Conservation (phyloP, 2,113 vertebrate species). For the Pangasianodon hypophthalmus region DNA sequence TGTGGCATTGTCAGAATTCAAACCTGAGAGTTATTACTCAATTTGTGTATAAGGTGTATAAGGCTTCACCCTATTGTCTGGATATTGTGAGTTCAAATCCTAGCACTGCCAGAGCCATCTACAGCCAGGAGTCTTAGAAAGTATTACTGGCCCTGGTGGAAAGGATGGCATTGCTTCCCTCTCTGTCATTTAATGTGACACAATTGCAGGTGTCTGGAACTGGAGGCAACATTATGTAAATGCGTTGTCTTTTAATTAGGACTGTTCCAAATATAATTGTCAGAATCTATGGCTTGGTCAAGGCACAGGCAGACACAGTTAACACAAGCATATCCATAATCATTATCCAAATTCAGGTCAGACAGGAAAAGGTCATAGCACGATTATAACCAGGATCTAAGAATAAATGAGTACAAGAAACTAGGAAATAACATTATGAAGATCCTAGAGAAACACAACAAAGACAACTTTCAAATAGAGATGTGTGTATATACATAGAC, state of each 20-base stretch:
- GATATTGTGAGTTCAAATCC: not conserved
- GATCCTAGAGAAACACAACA: not conserved
- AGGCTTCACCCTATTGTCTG: not conserved
- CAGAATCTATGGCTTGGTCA: not conserved
- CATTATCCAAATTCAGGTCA: conserved; percentile 21
- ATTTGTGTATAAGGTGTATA: not conserved
- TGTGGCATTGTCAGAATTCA: not conserved
- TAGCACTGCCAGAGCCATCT: not conserved
- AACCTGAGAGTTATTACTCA: not conserved
- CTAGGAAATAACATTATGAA: not conserved
- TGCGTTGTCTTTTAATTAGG: not conserved
- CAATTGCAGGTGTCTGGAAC: not conserved
- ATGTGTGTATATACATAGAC: not conserved
- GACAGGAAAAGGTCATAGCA: conserved; percentile 10
- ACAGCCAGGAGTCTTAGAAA: not conserved
- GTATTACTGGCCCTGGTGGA: not conserved
- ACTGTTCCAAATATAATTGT: conserved; percentile 17
- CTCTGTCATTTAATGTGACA: not conserved
- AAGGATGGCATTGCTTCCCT: not conserved
- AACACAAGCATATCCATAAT: conserved; percentile 1
- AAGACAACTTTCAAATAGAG: not conserved
- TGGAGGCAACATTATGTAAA: not conserved
- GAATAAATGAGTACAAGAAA: not conserved
- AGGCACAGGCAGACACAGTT: not conserved
- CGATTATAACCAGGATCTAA: conserved; percentile 18